Conservation (phyloP, 2,113 vertebrate species). For the Dromas ardeola region DNA sequence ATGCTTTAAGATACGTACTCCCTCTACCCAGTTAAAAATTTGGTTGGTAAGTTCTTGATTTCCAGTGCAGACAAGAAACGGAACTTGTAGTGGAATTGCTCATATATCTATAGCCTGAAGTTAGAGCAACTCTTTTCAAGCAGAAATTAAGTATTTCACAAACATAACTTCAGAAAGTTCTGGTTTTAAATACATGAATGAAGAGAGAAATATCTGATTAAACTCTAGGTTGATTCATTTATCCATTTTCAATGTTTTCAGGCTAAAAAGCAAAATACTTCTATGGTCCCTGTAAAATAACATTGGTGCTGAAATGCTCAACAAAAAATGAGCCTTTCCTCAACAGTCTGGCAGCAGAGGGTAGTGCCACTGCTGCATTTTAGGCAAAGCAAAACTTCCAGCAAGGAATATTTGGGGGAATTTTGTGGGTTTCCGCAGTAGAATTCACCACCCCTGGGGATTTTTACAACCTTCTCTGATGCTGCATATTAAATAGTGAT, state of each 20-base stretch:
- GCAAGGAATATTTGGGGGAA: not conserved
- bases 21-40: not conserved
- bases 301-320: not conserved
- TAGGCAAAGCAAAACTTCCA: not conserved
- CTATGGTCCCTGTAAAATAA: not conserved
- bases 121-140: not conserved
- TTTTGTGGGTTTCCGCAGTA: not conserved
- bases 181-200: not conserved
- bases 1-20: not conserved
- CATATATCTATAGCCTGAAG: not conserved
- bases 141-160: not conserved
- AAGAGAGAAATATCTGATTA: not conserved
- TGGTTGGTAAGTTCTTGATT: not conserved
- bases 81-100: not conserved
- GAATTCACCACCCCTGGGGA: not conserved
- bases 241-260: not conserved
- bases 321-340: not conserved
- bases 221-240: not conserved
- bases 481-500: not conserved
- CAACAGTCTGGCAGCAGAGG: not conserved
- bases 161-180: not conserved
- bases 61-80: not conserved
- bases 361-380: not conserved
- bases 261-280: not conserved
- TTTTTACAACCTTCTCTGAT: not conserved